Percentiles rank a stretch among this genome's conserved stretches.
Evolutionary conservation across 2,797 vertebrate species (phyloP).

Genomic region (Siniperca scherzeri): DNA sequence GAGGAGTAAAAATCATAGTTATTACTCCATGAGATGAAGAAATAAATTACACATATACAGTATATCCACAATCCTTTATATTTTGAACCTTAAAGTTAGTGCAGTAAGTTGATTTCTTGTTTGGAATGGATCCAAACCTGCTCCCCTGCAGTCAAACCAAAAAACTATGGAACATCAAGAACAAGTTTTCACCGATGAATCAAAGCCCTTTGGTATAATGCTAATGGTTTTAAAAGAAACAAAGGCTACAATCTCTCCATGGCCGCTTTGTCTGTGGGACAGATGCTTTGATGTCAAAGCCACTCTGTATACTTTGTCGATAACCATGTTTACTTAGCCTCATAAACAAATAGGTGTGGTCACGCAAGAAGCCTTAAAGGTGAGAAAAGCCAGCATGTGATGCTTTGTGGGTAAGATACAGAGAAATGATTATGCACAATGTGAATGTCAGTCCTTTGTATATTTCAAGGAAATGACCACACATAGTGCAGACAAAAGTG

Average conservation of each 20-base stretch:
- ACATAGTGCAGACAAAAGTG: constrained; percentile 9
- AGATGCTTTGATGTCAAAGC: constrained; percentile 60
- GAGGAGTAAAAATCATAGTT: background rate
- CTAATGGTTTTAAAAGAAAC: constrained; percentile 39
- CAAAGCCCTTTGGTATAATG: constrained; percentile 45
- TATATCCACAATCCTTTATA: background rate
- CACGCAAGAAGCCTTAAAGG: constrained; percentile 3
- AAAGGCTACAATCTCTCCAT: constrained; percentile 8
- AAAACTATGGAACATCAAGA: constrained; percentile 28
- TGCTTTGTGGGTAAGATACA: background rate
- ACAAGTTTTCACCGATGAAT: constrained; percentile 36
- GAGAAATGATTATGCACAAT: constrained; percentile 1
- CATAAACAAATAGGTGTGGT: constrained; percentile 6
- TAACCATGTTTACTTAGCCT: constrained; percentile 41
- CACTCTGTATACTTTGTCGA: constrained; percentile 21
- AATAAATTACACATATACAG: background rate
- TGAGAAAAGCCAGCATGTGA: constrained; percentile 24
- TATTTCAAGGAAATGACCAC: constrained; percentile 7
- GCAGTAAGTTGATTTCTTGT: constrained; percentile 19
- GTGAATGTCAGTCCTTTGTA: constrained; percentile 10
- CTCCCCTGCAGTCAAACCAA: constrained; percentile 9
- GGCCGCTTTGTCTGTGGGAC: constrained; percentile 18
- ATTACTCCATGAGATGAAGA: background rate
- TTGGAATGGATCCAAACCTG: constrained; percentile 24
- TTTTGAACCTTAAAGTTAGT: background rate